These are phyloP conservation scores for Coracopsis vasa DNA, from an alignment of 2,113 vertebrate genomes.

Conservation along the genomic window DNA sequence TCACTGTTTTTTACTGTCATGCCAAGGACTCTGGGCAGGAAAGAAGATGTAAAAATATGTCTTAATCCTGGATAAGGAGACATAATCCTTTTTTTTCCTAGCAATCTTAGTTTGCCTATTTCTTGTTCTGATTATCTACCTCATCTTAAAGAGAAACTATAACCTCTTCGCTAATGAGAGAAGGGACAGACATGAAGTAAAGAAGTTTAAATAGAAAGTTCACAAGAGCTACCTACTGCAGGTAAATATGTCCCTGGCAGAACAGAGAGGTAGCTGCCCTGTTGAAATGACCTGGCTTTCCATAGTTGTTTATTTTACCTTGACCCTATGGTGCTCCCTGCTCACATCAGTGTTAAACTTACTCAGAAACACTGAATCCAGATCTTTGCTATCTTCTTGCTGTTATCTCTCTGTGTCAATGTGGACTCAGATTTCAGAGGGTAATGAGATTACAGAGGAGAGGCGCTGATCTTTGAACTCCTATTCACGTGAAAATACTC, in stretches of 20 bases:
- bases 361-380: background rate
- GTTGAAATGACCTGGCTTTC: background rate
- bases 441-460: background rate
- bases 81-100: background rate
- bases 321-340: background rate
- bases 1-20: background rate
- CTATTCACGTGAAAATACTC: background rate
- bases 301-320: background rate
- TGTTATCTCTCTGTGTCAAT: background rate
- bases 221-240: background rate
- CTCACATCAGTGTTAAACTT: background rate
- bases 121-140: background rate
- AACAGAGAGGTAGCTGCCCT: background rate
- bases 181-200: background rate
- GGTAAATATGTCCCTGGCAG: background rate
- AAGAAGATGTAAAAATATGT: background rate
- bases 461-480: background rate
- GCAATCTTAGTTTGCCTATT: background rate
- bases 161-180: background rate
- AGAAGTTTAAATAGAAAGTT: background rate
- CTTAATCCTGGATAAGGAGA: background rate
- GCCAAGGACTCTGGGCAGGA: background rate
- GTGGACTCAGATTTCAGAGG: background rate
- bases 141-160: background rate
- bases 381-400: background rate